Evolutionary conservation across 2,888 invertebrate species (phyloP), one percentile per base, ranked within the genome.

Genomic region (Biston betularia): DNA sequence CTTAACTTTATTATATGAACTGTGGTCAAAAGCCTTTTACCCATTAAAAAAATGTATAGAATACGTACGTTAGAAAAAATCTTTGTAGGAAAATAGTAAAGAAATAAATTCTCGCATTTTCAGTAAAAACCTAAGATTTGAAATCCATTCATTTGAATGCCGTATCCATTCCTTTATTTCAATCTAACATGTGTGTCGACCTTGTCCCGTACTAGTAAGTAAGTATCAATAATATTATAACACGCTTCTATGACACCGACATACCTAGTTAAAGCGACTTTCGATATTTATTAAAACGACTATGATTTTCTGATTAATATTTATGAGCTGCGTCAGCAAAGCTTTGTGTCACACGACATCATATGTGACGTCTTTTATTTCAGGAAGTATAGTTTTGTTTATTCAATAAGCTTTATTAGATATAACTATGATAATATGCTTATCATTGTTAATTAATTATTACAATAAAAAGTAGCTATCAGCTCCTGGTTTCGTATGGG

Each of bases 191-290:
- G 46, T 0, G 35, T 60, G 38, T 49, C 60, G 68, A 61, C 73
- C 72, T 75, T 73, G 71, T 73, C 62, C 77, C 42, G 42, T 44
- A 24, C 12, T 24, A 54, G 7, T 24, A 42, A 54, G 7, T 24
- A 42, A 57, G 24, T 24, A 24, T 24, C 60, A 60, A 60, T 63
- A 45, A 34, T 34, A 56, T 61, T 45, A 53, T 38, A 14, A 35
- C 48, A 33, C 45, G 58, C 45, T 42, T 54, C 24, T 53, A 33
- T 54, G 53, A 12, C 54, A 48, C 34, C 2, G 57, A 63, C 38
- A 38, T 1, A 4, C 38, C 38, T 38, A 58, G 42, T 58, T 35
- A 14, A 50, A 55, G 34, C 53, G 57, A 40, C 59, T 63, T 63
- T 68, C 35, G 46, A 58, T 50, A 52, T 60, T 50, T 24, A 24